These are phyloP conservation scores for Macaria notata DNA, from an alignment of 2,888 invertebrate genomes.

Conservation along the genomic window DNA sequence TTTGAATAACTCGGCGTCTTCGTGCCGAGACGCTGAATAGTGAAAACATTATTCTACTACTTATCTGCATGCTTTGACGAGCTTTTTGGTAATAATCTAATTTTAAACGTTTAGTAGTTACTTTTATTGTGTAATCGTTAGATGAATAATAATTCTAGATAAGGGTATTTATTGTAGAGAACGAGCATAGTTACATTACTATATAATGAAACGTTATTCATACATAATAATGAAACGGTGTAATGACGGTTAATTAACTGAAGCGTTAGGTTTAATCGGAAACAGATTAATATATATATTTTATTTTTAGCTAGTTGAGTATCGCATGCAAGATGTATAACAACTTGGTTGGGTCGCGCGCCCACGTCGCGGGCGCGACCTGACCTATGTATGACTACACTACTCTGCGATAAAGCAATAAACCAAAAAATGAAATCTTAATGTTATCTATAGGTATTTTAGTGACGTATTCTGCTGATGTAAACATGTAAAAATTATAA, in stretches of 20 bases:
- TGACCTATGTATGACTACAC: constrained; percentile 51
- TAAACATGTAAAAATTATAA: constrained; percentile 75
- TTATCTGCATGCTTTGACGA: constrained; percentile 82
- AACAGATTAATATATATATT: constrained; percentile 78
- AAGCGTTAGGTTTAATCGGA: constrained; percentile 72
- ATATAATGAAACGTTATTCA: constrained; percentile 71
- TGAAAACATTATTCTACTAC: constrained; percentile 77
- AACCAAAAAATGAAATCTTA: constrained; percentile 81
- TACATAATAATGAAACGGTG: constrained; percentile 77
- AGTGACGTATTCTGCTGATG: constrained; percentile 79
- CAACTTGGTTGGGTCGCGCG: constrained; percentile 70
- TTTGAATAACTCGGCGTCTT: constrained; percentile 60
- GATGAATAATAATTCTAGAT: constrained; percentile 75
- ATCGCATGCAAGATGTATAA: constrained; percentile 67
- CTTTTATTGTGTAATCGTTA: constrained; percentile 79
- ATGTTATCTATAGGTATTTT: constrained; percentile 75
- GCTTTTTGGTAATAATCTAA: constrained; percentile 82
- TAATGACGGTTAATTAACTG: constrained; percentile 70
- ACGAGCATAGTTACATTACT: constrained; percentile 77
- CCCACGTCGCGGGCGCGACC: constrained; percentile 35
- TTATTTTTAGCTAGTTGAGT: constrained; percentile 81
- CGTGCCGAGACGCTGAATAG: constrained; percentile 73
- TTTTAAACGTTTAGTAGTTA: constrained; percentile 76
- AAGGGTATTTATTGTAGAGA: constrained; percentile 81
- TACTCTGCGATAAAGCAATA: constrained; percentile 77